Percentiles rank a stretch among this genome's conserved stretches.
phyloP scores from a whole-genome alignment of 2,113 vertebrate genomes.

The Picathartes gymnocephalus region DNA sequence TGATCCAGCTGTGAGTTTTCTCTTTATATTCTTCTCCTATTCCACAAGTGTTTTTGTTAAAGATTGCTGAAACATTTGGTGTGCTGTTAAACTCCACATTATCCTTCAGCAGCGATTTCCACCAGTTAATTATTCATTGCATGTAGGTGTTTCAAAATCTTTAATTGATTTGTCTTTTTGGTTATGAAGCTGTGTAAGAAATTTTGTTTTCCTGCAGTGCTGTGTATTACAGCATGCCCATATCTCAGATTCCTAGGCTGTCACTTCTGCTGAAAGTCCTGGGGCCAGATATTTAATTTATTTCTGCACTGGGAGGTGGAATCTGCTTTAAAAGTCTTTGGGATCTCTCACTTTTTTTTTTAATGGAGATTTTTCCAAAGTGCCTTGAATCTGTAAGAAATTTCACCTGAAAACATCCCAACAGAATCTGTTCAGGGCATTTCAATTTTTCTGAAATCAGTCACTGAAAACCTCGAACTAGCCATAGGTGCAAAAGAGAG shows the following conservation, averaged over 20 bases:
- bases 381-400: background rate
- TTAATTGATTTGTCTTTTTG: background rate
- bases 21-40: background rate
- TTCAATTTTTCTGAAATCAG: background rate
- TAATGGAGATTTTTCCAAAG: background rate
- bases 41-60: background rate
- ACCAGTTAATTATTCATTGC: background rate
- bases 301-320: background rate
- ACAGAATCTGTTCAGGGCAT: rapidly evolving
- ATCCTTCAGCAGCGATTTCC: background rate
- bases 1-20: background rate
- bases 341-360: background rate
- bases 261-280: background rate
- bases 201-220: background rate
- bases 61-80: background rate
- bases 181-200: background rate
- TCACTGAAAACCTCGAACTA: background rate
- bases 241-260: background rate
- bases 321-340: background rate
- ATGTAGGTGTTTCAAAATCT: background rate
- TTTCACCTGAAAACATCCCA: background rate
- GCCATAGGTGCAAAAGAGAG: background rate
- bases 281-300: background rate
- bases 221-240: background rate
- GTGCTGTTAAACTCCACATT: background rate